Percentiles rank a stretch among this genome's conserved stretches.
Conservation (phyloP, 2,797 vertebrate genomes). For the Cheirogaleus major region DNA sequence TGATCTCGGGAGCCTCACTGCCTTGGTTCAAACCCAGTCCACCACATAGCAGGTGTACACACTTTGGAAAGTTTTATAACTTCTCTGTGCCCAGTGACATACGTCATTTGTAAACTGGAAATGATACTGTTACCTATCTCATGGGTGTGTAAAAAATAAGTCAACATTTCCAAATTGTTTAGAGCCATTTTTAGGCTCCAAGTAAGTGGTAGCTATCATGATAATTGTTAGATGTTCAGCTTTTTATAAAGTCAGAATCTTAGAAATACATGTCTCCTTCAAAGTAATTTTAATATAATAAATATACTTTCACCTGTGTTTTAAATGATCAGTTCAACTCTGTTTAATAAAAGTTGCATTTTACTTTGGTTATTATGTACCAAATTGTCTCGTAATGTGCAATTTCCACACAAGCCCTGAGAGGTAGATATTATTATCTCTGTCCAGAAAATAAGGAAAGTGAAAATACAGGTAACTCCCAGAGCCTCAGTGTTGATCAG, state of each 20-base stretch:
- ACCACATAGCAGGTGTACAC: not conserved
- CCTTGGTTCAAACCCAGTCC: not conserved
- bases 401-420: not conserved
- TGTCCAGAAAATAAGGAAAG: not conserved
- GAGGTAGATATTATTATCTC: not conserved
- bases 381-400: not conserved
- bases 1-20: no score
- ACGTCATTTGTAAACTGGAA: not conserved
- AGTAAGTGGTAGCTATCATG: not conserved
- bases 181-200: not conserved
- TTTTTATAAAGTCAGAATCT: not conserved
- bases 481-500: not conserved
- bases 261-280: not conserved
- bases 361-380: not conserved
- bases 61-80: not conserved
- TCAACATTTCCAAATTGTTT: not conserved
- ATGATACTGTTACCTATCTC: not conserved
- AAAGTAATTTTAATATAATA: not conserved
- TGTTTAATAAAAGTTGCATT: not conserved
- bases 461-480: not conserved
- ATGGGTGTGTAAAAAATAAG: not conserved
- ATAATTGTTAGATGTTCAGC: not conserved
- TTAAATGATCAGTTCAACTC: not conserved
- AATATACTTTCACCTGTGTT: not conserved
- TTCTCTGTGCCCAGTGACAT: not conserved